phyloP scores from a whole-genome alignment of 1,140 invertebrate genomes.

The Berghia stephanieae region DNA sequence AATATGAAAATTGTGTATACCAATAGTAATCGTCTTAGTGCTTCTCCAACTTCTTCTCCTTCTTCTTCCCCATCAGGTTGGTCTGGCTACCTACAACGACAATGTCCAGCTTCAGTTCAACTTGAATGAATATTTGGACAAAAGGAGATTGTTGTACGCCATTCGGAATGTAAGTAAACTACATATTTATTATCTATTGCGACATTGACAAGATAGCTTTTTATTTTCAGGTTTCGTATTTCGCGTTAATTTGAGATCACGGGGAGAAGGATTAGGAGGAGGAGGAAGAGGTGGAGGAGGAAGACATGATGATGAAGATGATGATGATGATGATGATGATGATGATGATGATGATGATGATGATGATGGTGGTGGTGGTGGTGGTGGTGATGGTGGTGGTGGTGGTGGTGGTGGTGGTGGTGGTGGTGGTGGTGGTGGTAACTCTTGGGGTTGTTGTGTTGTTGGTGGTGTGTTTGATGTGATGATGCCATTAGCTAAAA shows the following conservation, averaged over 20 bases:
- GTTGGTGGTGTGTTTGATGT: too few relatives aligned
- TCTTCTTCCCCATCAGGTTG: conserved; percentile 15
- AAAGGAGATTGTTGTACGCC: conserved; percentile 38
- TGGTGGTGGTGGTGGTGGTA: not conserved
- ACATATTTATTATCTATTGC: too few relatives aligned
- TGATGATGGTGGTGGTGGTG: not conserved
- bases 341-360: not conserved
- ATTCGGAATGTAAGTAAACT: conserved; percentile 34
- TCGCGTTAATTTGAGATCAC: too few relatives aligned
- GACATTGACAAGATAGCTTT: too few relatives aligned
- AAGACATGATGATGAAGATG: not conserved
- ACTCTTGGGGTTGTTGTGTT: not conserved
- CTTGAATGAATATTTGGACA: conserved; percentile 43
- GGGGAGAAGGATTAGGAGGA: too few relatives aligned
- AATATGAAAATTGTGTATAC: too few relatives aligned
- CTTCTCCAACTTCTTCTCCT: too few relatives aligned
- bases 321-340: not conserved
- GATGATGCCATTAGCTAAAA: too few relatives aligned
- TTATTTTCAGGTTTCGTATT: too few relatives aligned
- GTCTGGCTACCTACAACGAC: conserved; percentile 41
- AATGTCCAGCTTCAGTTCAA: conserved; percentile 42
- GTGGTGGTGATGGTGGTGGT: not conserved
- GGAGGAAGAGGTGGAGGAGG: too few relatives aligned
- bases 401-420: not conserved
- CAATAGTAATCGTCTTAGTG: too few relatives aligned